Conservation (phyloP, 64 coral and sea anemone species). For the Porites lutea region DNA sequence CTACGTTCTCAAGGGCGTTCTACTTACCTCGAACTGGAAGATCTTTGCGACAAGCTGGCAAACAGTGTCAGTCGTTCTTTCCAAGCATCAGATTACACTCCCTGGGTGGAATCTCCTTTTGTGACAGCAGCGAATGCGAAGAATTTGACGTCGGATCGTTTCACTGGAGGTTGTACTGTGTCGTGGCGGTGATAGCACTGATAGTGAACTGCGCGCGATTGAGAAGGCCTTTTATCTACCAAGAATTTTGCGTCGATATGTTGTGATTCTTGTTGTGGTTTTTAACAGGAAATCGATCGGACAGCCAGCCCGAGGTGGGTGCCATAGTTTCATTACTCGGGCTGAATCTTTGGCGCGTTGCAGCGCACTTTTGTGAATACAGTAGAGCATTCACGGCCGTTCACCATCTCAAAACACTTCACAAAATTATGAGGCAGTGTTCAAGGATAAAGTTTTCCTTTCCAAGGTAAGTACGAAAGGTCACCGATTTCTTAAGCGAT, state of each 20-base stretch:
- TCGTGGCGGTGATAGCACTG: neutral
- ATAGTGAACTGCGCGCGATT: neutral
- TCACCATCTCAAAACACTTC: neutral
- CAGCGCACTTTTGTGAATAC: neutral
- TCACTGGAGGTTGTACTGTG: slow-evolving; percentile 39
- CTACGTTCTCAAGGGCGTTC: neutral
- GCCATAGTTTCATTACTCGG: neutral
- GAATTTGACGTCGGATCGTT: slow-evolving; percentile 48
- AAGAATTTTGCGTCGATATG: neutral
- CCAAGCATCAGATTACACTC: slow-evolving; percentile 25
- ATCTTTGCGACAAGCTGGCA: neutral
- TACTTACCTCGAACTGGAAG: neutral
- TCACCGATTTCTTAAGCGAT: neutral
- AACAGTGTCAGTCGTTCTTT: neutral
- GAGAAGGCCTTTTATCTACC: neutral
- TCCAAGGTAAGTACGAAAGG: neutral
- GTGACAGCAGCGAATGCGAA: slow-evolving; percentile 33
- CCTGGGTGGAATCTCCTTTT: slow-evolving; percentile 26
- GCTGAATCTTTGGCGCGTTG: neutral
- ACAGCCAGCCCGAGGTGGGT: neutral
- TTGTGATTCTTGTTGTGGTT: neutral
- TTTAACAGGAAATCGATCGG: slow-evolving; percentile 47
- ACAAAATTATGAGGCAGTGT: slow-evolving; percentile 9
- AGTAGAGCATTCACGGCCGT: neutral
- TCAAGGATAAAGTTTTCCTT: neutral